Percentiles rank a stretch among this genome's conserved stretches.
These are phyloP conservation scores for Leptopilina myrica DNA, from an alignment of 2,888 invertebrate genomes.

Conservation along the genomic window DNA sequence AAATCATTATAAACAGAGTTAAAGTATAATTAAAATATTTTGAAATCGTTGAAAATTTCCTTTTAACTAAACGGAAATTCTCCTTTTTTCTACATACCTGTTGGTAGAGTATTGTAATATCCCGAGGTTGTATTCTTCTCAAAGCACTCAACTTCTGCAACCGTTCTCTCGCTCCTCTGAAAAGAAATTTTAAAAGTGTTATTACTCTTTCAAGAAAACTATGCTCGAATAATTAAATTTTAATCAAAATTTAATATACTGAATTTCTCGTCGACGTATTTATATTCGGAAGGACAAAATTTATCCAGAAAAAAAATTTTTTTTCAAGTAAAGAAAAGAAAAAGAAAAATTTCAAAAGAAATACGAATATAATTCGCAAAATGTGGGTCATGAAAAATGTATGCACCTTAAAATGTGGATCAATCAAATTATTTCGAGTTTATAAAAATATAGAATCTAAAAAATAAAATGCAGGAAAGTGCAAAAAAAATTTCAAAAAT, in stretches of 20 bases:
- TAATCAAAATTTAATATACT: conserved; percentile 8
- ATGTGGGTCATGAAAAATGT: no score
- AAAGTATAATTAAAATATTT: not conserved
- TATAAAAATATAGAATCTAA: no score
- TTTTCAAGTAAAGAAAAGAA: not conserved
- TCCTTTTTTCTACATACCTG: conserved; percentile 64
- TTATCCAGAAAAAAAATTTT: not conserved
- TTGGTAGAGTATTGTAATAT: conserved; percentile 73
- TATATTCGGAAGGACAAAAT: not conserved
- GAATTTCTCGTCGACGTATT: not conserved
- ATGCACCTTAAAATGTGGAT: no score
- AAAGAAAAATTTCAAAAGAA: not conserved
- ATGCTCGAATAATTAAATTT: conserved; percentile 8
- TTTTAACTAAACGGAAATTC: conserved; percentile 37
- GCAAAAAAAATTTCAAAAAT: no score
- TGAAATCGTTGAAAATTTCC: not conserved
- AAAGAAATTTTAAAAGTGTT: conserved; percentile 49
- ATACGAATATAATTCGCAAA: no score
- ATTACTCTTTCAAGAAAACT: conserved; percentile 15
- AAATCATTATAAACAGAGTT: no score
- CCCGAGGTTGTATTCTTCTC: conserved; percentile 90
- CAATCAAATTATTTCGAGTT: no score
- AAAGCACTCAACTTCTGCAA: conserved; percentile 94
- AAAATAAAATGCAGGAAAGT: no score
- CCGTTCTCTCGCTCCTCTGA: conserved; percentile 84